These are phyloP conservation scores for Phrynocephalus versicolor DNA, from an alignment of 2,113 vertebrate genomes.

Conservation along the genomic window DNA sequence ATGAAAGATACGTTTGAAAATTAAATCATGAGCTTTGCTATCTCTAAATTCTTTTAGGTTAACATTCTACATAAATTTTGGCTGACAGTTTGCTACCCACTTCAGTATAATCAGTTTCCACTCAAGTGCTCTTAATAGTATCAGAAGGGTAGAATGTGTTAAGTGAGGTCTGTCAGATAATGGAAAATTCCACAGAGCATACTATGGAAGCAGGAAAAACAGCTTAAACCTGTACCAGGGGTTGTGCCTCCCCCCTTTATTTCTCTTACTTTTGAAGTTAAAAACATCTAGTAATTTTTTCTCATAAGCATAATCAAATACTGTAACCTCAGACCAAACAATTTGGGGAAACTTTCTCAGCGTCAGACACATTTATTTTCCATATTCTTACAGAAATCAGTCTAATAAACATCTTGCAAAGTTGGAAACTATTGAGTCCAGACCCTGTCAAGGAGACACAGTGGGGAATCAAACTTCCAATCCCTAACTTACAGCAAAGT, in stretches of 20 bases:
- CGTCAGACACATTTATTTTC: not conserved
- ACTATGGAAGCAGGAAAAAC: not conserved
- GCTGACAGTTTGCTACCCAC: not conserved
- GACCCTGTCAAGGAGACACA: no score
- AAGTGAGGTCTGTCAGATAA: not conserved
- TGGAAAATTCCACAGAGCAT: not conserved
- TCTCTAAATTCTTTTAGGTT: not conserved
- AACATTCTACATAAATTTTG: not conserved
- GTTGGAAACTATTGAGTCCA: not conserved
- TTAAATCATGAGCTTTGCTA: not conserved
- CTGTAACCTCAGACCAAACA: not conserved
- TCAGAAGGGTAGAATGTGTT: not conserved
- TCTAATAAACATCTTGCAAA: not conserved
- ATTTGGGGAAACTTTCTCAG: not conserved
- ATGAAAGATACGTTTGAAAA: not conserved
- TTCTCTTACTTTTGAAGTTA: no score
- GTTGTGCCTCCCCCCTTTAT: not conserved
- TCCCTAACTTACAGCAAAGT: no score
- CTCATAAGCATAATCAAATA: not conserved
- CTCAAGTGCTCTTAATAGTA: not conserved
- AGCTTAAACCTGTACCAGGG: not conserved
- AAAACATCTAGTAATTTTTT: not conserved
- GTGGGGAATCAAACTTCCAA: no score
- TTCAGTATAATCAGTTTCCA: constrained; percentile 1
- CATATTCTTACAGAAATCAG: not conserved